A percentile compares a stretch with the other conserved stretches of the same genome.
Conservation (phyloP, 2,888 invertebrate species). For the Entomobrya proxima region DNA sequence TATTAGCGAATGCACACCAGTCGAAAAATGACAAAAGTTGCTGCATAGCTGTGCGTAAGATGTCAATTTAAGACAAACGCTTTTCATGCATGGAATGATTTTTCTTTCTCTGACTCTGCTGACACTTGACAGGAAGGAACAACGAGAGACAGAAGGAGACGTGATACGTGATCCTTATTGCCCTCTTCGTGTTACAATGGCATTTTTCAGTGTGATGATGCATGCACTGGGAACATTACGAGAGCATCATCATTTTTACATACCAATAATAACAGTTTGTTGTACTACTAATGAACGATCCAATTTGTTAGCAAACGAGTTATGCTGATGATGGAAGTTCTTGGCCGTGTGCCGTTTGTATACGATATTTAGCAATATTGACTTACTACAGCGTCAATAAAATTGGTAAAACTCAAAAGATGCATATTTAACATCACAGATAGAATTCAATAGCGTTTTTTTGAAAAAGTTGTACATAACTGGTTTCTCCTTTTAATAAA, state of each 20-base stretch:
- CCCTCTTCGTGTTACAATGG: constrained; percentile 24
- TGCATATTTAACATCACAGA: too few species aligned
- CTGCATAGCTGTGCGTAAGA: neutral
- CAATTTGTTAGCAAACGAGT: constrained; percentile 12
- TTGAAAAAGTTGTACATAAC: too few species aligned
- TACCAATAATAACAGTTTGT: neutral
- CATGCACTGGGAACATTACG: neutral
- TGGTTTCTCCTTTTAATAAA: too few species aligned
- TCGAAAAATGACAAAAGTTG: constrained; percentile 28
- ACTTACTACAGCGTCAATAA: neutral
- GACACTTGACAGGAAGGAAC: constrained; percentile 23
- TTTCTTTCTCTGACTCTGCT: neutral
- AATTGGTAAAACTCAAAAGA: too few species aligned
- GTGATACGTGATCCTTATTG: constrained; percentile 15
- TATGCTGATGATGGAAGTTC: neutral
- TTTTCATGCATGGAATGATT: constrained; percentile 28
- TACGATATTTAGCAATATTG: neutral
- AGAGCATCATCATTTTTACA: constrained; percentile 1
- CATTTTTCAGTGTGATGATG: constrained; percentile 4
- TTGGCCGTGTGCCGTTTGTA: neutral
- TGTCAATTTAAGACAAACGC: constrained; percentile 45
- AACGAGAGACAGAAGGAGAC: neutral
- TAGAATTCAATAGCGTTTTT: too few species aligned
- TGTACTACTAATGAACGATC: neutral
- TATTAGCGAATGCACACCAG: neutral